A percentile compares a stretch with the other conserved stretches of the same genome.
These are phyloP conservation scores for Pomphorhynchus laevis DNA, from an alignment of 1,140 invertebrate genomes.

Conservation along the genomic window DNA sequence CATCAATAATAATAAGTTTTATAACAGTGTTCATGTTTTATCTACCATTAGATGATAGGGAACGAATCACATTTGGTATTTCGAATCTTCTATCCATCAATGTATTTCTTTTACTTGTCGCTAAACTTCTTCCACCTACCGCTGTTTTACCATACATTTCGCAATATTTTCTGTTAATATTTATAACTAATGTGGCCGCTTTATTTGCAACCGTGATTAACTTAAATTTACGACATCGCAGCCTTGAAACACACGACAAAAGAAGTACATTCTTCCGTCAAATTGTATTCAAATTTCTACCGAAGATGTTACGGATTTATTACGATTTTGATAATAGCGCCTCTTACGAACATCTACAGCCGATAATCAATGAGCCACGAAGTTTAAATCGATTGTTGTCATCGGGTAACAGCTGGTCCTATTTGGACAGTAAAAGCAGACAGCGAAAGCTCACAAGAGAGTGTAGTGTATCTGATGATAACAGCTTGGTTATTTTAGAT, in stretches of 20 bases:
- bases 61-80: conserved; percentile 75
- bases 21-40: conserved; percentile 86
- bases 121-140: conserved; percentile 88
- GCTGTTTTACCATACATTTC: conserved; percentile 84
- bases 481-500: too few species aligned
- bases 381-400: too few species aligned
- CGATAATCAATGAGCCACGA: too few species aligned
- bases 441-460: too few species aligned
- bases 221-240: conserved; percentile 94
- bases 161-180: conserved; percentile 91
- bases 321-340: too few species aligned
- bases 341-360: too few species aligned
- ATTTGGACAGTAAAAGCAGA: too few species aligned
- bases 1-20: conserved; percentile 32
- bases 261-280: too few species aligned
- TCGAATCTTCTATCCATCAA: conserved; percentile 93
- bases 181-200: conserved; percentile 97
- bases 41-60: conserved; percentile 72
- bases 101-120: conserved; percentile 89
- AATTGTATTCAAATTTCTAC: too few species aligned
- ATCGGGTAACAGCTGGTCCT: too few species aligned
- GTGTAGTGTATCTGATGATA: too few species aligned
- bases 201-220: conserved; percentile 91
- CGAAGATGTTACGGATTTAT: too few species aligned
- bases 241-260: conserved; percentile 39